phyloP scores from a whole-genome alignment of 1,140 invertebrate genomes.

The Macrocentrus cingulum region DNA sequence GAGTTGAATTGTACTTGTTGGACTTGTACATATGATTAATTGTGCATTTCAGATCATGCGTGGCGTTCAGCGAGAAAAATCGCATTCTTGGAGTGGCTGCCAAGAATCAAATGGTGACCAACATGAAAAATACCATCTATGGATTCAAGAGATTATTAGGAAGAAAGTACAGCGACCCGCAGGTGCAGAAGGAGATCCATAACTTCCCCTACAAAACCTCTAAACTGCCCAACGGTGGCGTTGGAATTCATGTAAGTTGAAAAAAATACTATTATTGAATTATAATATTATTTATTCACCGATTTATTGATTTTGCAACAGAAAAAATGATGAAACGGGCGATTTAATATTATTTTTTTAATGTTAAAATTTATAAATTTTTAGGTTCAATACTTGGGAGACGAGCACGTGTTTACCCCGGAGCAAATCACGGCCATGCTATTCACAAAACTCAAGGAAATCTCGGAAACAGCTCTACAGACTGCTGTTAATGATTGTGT shows the following conservation, averaged over 20 bases:
- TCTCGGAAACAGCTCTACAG: slow-evolving; percentile 81
- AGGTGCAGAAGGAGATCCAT: slow-evolving; percentile 78
- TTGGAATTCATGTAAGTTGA: slow-evolving; percentile 74
- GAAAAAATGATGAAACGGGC: no score
- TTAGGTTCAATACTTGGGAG: slow-evolving; percentile 83
- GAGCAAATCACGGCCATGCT: slow-evolving; percentile 97
- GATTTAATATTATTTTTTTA: slow-evolving; percentile 13
- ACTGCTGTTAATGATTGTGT: slow-evolving; percentile 96
- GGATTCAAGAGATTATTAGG: slow-evolving; percentile 93
- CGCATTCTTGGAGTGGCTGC: slow-evolving; percentile 93
- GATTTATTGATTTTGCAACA: no score
- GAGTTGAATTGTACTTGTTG: slow-evolving; percentile 1
- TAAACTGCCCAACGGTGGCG: slow-evolving; percentile 69
- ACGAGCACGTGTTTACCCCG: slow-evolving; percentile 85
- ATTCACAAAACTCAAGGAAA: slow-evolving; percentile 95
- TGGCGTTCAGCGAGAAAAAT: slow-evolving; percentile 91
- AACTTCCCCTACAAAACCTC: slow-evolving; percentile 76
- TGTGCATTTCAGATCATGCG: slow-evolving; percentile 81
- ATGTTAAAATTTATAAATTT: background rate
- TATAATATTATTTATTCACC: slow-evolving; percentile 1
- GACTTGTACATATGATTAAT: background rate
- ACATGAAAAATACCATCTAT: slow-evolving; percentile 95
- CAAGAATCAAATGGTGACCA: slow-evolving; percentile 95
- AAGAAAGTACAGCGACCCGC: slow-evolving; percentile 81
- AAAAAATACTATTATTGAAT: background rate